Conservation (phyloP, 2,888 invertebrate genomes). For the Chloromyia formosa region DNA sequence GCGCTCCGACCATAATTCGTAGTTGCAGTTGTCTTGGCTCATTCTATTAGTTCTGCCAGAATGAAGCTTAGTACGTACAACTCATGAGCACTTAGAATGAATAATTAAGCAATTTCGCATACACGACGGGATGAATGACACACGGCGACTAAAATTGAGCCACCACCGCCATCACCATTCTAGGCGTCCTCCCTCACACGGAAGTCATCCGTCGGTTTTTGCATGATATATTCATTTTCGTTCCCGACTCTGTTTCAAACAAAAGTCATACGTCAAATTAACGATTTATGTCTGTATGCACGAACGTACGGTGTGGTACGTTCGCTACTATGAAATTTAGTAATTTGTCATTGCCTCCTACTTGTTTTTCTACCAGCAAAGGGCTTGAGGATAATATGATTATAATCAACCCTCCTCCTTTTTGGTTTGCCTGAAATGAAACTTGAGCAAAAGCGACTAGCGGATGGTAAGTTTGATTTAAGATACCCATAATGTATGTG, state of each 20-base stretch:
- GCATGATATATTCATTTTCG: constrained; percentile 15
- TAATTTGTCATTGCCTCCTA: constrained; percentile 36
- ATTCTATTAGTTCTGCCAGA: constrained; percentile 20
- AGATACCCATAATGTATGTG: neutral
- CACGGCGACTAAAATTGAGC: neutral
- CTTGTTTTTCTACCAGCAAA: neutral
- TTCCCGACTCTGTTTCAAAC: constrained; percentile 4
- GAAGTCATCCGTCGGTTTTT: neutral
- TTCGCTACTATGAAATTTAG: neutral
- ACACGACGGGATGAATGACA: neutral
- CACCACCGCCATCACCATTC: neutral
- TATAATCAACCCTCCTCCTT: constrained; percentile 20
- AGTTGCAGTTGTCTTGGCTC: neutral
- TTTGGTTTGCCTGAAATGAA: neutral
- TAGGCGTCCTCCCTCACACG: neutral
- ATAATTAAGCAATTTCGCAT: constrained; percentile 36
- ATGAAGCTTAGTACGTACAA: neutral
- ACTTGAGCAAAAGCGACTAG: neutral
- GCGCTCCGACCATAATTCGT: neutral
- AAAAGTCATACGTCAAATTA: constrained; percentile 38
- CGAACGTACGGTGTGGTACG: too few species aligned
- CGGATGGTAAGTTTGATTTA: constrained; percentile 1
- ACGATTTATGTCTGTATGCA: constrained; percentile 30
- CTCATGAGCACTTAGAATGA: constrained; percentile 24
- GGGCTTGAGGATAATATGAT: constrained; percentile 24